Evolutionary conservation across 2,888 invertebrate species (phyloP), one percentile per base, ranked within the genome.

Genomic region (Plusia festucae): DNA sequence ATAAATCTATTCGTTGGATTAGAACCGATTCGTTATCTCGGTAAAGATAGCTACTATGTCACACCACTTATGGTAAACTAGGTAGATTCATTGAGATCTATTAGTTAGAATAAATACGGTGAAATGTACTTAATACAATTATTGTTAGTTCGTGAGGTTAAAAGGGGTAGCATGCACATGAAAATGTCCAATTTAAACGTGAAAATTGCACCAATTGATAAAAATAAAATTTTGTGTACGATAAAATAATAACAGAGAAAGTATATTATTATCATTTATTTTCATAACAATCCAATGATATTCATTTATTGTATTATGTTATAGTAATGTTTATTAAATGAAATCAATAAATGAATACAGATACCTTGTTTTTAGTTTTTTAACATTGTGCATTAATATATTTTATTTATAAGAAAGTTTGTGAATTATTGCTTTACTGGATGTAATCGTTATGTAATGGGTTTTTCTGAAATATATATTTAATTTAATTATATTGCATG

Each of bases 21-120:
- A 82, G 80, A 77, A 72, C 68, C 32, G 51, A 67, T 72, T 62
- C 24, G 70, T 77, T 81, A 81, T 69, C 58, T 69, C 58, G 53
- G 60, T 56, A 76, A 74, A 72, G 61, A 79, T 74, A 69, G 63
- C 58, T 59, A 46, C 52, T 57, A 62, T 64, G 65, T 53, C 64
- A 68, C 52, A 61, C 67, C 56, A 68, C 54, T 61, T 40, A 40
- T 40, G 40, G 6, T n/a, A 7, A 40, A n/a, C n/a, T 44, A 16
- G n/a, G 7, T 52, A 22, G 24, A 13, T 18, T 46, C 20, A 27
- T 13, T 20, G 30, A 9, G 18, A 40, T 30, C 60, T 53, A 53
- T 55, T 59, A 53, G 53, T 30, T 22, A n/a, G 30, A n/a, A 15
- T 20, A 18, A 49, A 49, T 20, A 44, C 55, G 49, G 52, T 51